Base-by-base conservation (phyloP, 2,888 invertebrate genomes). In the Stenodema calcarata region DNA sequence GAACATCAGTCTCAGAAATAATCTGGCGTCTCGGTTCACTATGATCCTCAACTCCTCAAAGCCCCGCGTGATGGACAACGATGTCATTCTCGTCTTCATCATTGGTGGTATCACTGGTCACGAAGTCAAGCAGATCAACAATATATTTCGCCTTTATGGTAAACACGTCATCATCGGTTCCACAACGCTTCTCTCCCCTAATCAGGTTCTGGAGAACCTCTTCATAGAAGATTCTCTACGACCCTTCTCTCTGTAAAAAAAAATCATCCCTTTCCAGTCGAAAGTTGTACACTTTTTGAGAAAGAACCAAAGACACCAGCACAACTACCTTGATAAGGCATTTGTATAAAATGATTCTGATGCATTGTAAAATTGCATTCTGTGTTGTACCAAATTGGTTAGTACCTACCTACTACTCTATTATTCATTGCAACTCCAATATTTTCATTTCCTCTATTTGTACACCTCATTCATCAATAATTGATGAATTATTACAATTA, bases 21-120 rank as follows among this genome's bases (percentile, higher is more conserved):
- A 92, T 87, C 89, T 92, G 44, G 89, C 95, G 54, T 94, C 94
- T 89, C 69, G 81, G 87, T 12, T n/a, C 91, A 95, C 95, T 89
- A 93, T 94, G 79, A 92, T 95, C 85, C 93, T 92, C 89, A 92
- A 92, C 85, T 92, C 92, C 86, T 89, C 92, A 23, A 93, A 91
- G n/a, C 93, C 94, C 87, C 95, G 95, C 0, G 90, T 88, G 14
- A 86, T 93, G 16, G 94, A 95, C 90, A 94, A 94, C 89, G 92
- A 93, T 0, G 92, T 93, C 35, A 92, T 95, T 86, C 92, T 95
- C 27, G 90, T 95, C 16, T 95, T 93, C 89, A 92, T 95, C 11
- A 90, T 95, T 14, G 95, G 95, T 9, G 95, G 95, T 9, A 91
- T 95, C 2, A 94, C 94, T 0, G 92, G 93, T 0, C 93, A 94